Conservation (phyloP, 1,140 invertebrate species). For the Drosophila nannoptera region DNA sequence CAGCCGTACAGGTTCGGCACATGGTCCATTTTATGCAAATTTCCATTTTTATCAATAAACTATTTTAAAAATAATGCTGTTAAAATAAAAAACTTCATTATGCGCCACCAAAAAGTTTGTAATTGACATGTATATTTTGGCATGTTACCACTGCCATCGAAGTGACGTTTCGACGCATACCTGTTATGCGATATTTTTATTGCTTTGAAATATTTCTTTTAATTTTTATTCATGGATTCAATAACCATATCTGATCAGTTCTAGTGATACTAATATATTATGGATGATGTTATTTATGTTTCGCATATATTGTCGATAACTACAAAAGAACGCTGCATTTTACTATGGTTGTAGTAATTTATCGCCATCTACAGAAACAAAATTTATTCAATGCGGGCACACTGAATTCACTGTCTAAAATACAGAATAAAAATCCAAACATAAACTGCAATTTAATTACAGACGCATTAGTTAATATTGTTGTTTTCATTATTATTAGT, state of each 20-base stretch:
- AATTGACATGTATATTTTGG: neutral
- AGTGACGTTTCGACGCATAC: neutral
- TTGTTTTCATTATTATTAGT: conserved; percentile 30
- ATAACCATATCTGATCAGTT: too few relatives aligned
- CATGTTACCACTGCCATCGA: neutral
- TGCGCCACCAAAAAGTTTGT: conserved; percentile 1
- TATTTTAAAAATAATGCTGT: neutral
- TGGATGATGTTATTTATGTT: too few relatives aligned
- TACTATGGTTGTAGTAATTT: too few relatives aligned
- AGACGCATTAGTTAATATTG: conserved; percentile 27
- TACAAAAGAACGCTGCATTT: too few relatives aligned
- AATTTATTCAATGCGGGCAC: conserved; percentile 14
- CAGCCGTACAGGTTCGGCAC: conserved; percentile 56
- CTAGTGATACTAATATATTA: too few relatives aligned
- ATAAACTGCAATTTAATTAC: conserved; percentile 19
- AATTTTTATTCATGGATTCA: neutral
- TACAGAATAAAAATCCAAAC: conserved; percentile 19
- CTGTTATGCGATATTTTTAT: neutral
- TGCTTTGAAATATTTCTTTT: neutral
- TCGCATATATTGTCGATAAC: too few relatives aligned
- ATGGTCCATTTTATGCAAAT: conserved; percentile 70
- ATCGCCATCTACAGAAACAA: conserved; percentile 9
- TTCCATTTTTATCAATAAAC: conserved; percentile 44
- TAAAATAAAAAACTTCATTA: conserved; percentile 3
- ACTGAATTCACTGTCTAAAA: conserved; percentile 23